phyloP scores from a whole-genome alignment of 2,888 invertebrate genomes.

The Agrenia bidenticulata region DNA sequence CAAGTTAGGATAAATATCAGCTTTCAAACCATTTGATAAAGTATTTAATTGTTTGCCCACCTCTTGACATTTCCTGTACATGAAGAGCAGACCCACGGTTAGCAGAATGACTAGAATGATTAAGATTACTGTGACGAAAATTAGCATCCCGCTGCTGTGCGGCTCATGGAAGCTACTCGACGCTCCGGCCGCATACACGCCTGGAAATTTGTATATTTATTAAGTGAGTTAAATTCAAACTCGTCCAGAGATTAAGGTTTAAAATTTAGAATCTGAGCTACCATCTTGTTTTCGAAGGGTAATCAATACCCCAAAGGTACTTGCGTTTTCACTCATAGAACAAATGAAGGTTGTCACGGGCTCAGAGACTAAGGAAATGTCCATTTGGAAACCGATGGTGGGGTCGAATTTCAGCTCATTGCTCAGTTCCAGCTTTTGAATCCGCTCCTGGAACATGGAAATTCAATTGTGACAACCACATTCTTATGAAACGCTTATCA shows the following conservation, averaged over 20 bases:
- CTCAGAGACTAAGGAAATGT: slow-evolving; percentile 33
- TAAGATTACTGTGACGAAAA: slow-evolving; percentile 37
- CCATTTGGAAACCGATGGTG: slow-evolving; percentile 40
- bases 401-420: slow-evolving; percentile 38
- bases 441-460: slow-evolving; percentile 28
- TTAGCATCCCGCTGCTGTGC: slow-evolving; percentile 33
- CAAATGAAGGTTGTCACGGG: slow-evolving; percentile 46
- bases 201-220: no score
- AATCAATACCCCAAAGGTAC: slow-evolving; percentile 43
- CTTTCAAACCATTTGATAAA: no score
- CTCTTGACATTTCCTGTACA: slow-evolving; percentile 47
- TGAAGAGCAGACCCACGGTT: slow-evolving; percentile 34
- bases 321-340: slow-evolving; percentile 45
- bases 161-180: slow-evolving; percentile 28
- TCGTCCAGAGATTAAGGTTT: not conserved
- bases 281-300: slow-evolving; percentile 43
- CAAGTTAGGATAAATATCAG: no score
- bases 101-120: slow-evolving; percentile 46
- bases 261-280: slow-evolving; percentile 1
- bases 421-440: slow-evolving; percentile 37
- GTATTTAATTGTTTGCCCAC: slow-evolving; percentile 12
- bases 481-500: no score
- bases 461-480: not conserved
- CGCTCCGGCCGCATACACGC: slow-evolving; percentile 29
- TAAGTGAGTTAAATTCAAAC: slow-evolving; percentile 1